Evolutionary conservation across 2,113 vertebrate genomes (phyloP).

Genomic region (Eulacestoma nigropectus): DNA sequence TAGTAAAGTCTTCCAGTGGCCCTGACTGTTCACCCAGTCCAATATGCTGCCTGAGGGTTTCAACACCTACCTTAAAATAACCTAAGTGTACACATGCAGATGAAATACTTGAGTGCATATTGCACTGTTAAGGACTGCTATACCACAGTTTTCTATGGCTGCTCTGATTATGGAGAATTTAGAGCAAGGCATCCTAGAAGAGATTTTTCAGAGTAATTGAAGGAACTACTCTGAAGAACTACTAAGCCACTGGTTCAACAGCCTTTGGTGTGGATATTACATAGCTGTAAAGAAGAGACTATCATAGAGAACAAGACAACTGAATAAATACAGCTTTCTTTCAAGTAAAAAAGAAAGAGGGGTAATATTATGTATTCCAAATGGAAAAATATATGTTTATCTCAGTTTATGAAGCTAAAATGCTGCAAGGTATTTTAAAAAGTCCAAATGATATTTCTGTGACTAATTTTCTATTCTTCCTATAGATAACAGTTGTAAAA

Average conservation of each 20-base stretch:
- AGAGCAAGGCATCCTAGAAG: neutral
- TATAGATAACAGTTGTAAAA: neutral
- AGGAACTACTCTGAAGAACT: neutral
- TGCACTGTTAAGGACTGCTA: neutral
- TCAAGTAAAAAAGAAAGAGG: neutral
- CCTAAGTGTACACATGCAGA: neutral
- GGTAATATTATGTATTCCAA: neutral
- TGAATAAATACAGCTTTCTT: neutral
- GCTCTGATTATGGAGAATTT: neutral
- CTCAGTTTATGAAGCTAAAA: neutral
- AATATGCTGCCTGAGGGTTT: neutral
- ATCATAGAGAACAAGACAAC: neutral
- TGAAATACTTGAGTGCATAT: neutral
- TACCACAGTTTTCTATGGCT: neutral
- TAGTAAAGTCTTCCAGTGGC: neutral
- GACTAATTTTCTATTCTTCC: neutral
- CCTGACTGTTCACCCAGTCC: neutral
- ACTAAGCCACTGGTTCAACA: neutral
- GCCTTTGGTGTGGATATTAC: neutral
- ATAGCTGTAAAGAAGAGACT: neutral
- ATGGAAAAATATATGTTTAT: neutral
- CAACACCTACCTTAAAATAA: neutral
- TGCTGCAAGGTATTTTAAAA: neutral
- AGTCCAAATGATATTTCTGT: neutral
- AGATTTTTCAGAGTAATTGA: neutral